phyloP scores from a whole-genome alignment of 2,113 vertebrate genomes.

The Tenrec ecaudatus region DNA sequence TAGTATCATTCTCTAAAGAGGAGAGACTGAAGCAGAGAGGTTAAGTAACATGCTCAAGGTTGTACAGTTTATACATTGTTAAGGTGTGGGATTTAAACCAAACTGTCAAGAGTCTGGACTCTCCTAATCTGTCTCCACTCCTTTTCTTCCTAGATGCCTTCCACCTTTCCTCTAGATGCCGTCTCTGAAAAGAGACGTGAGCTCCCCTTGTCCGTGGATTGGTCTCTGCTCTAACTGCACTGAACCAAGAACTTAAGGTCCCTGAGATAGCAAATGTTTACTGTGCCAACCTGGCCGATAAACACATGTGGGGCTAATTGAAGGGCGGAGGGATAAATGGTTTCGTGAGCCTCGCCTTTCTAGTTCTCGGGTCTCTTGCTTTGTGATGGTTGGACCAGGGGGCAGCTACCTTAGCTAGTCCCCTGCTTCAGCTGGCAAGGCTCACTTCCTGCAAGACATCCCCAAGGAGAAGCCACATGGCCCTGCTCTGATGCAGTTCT shows the following conservation, averaged over 20 bases:
- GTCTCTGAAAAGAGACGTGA: not conserved
- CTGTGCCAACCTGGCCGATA: too few relatives aligned
- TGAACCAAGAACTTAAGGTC: not conserved
- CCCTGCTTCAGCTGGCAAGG: too few relatives aligned
- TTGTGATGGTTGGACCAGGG: too few relatives aligned
- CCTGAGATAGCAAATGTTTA: not conserved
- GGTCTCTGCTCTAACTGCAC: not conserved
- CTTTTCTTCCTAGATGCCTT: not conserved
- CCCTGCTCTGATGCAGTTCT: too few relatives aligned
- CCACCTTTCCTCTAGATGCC: not conserved
- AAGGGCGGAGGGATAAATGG: too few relatives aligned
- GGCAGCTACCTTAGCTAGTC: too few relatives aligned
- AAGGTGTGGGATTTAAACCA: not conserved
- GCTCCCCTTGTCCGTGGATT: not conserved
- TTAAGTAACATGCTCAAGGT: not conserved
- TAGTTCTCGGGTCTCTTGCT: too few relatives aligned
- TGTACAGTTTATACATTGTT: not conserved
- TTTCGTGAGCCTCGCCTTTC: too few relatives aligned
- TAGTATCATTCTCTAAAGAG: not conserved
- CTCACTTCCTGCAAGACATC: too few relatives aligned
- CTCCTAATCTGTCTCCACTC: not conserved
- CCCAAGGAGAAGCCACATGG: too few relatives aligned
- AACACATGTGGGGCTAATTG: too few relatives aligned
- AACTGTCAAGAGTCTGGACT: not conserved
- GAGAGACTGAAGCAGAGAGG: conserved; percentile 4